Conservation (phyloP, 2,888 invertebrate species). For the Proisotoma minuta region DNA sequence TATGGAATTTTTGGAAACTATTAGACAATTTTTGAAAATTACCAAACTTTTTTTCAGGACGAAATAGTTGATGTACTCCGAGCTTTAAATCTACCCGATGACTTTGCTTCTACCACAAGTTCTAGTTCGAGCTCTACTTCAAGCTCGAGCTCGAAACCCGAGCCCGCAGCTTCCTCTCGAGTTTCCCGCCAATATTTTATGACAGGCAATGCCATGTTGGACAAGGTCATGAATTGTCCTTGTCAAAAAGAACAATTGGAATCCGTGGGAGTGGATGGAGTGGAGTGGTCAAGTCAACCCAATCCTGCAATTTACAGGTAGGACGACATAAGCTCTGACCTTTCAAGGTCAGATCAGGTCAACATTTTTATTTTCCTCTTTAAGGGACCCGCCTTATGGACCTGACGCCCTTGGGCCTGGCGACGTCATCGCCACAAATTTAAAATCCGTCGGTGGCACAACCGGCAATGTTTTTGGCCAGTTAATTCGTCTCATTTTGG, state of each 20-base stretch:
- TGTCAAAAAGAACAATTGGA: conserved; percentile 47
- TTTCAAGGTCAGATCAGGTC: no score
- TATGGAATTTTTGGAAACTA: no score
- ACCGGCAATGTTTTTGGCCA: conserved; percentile 48
- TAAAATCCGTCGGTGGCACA: conserved; percentile 48
- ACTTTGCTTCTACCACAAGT: conserved; percentile 37
- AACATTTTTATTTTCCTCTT: no score
- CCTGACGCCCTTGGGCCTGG: conserved; percentile 48
- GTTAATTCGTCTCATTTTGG: conserved; percentile 46
- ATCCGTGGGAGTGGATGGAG: conserved; percentile 46
- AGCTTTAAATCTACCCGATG: conserved; percentile 46
- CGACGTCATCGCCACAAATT: conserved; percentile 47
- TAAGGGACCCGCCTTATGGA: conserved; percentile 47
- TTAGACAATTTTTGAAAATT: no score
- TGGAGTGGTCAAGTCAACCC: conserved; percentile 46
- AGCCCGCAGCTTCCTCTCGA: conserved; percentile 40
- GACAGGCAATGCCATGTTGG: conserved; percentile 48
- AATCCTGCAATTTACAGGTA: conserved; percentile 48
- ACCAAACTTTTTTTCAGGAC: conserved; percentile 38
- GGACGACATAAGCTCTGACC: no score
- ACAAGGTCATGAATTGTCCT: conserved; percentile 48
- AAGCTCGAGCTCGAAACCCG: conserved; percentile 33
- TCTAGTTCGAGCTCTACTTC: background rate
- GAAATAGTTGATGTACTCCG: conserved; percentile 46
- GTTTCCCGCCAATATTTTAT: conserved; percentile 47